Evolutionary conservation across 1,140 invertebrate genomes (phyloP), one percentile per base, ranked within the genome.

Genomic region (Trachymyrmex septentrionalis): DNA sequence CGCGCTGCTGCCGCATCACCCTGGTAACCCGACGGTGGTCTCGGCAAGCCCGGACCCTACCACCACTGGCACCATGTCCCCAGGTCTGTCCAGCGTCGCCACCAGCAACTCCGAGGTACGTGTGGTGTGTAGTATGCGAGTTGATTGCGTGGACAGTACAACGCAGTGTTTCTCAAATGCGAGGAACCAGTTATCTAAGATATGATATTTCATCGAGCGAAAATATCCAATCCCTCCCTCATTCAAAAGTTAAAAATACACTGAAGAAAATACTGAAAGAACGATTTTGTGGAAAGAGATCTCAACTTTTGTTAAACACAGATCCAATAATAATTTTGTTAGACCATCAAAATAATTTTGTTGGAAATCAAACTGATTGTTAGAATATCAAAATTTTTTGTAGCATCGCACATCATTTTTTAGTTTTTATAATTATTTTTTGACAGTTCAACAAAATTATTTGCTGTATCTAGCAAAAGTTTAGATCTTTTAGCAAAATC

Each of bases 21-120:
- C 77, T 27, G 72, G 87, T 67, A 86, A 90, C 50, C 91, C 95
- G 64, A 73, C 80, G 69, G 55, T 50, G 27, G 95, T 96, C 4
- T 93, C 95, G 64, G 90, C 87, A 34, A 97, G 96, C 72, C 96
- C 96, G 0, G 97, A 97, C 90, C 94, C 92, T 19, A 90, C 95
- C n/a, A 90, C 95, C 14, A 95, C 95, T 66, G 95, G 95, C 50
- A 95, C 96, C 24, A 96, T 97, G 94, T 97, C 97, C 3, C 97
- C 97, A 0, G 97, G 96, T 34, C 92, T 97, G 16, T 97, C 97
- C 92, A 97, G 97, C 57, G 96, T 97, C 30, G 97, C 97, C 30
- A 97, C 97, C 12, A 97, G 96, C 93, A 96, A 97, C 89, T 97
- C 97, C 7, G 97, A 97, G 96, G 97, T 97, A 93, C 94, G 67